Percentiles rank a stretch among this genome's conserved stretches.
Conservation (phyloP, 2,888 invertebrate species). For the Ophraella communa region DNA sequence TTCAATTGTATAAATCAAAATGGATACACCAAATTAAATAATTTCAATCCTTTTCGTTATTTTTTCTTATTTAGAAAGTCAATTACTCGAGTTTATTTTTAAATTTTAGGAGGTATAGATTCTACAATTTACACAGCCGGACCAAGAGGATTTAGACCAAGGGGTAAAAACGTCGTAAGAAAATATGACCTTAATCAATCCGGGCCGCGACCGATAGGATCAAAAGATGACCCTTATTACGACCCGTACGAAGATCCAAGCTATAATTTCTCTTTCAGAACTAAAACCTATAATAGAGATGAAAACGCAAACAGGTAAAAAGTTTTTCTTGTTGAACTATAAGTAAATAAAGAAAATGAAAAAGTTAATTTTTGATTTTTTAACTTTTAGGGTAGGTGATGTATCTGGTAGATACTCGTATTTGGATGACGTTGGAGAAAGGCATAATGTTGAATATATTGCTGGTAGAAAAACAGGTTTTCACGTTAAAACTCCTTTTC, state of each 20-base stretch:
- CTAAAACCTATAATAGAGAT: slow-evolving; percentile 71
- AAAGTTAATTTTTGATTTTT: background rate
- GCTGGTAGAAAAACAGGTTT: slow-evolving; percentile 80
- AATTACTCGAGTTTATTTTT: no score
- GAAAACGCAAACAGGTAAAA: slow-evolving; percentile 60
- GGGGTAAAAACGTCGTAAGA: slow-evolving; percentile 76
- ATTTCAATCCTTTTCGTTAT: background rate
- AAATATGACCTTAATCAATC: slow-evolving; percentile 74
- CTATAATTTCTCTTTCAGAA: slow-evolving; percentile 73
- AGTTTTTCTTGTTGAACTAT: background rate
- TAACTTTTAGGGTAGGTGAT: slow-evolving; percentile 39
- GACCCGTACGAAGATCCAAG: slow-evolving; percentile 81
- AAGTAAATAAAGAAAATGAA: slow-evolving; percentile 1
- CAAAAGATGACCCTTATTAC: slow-evolving; percentile 73
- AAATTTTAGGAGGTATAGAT: slow-evolving; percentile 64
- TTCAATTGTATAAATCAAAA: no score
- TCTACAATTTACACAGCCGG: slow-evolving; percentile 79
- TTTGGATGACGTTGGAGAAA: slow-evolving; percentile 77
- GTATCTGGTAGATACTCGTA: slow-evolving; percentile 72
- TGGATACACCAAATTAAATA: background rate
- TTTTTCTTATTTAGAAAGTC: no score
- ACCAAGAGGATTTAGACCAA: slow-evolving; percentile 78
- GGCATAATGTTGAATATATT: slow-evolving; percentile 77
- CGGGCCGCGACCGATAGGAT: slow-evolving; percentile 68
- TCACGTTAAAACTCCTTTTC: slow-evolving; percentile 73